These are phyloP conservation scores for Pterophyllum scalare DNA, from an alignment of 2,113 vertebrate species.

Conservation along the genomic window DNA sequence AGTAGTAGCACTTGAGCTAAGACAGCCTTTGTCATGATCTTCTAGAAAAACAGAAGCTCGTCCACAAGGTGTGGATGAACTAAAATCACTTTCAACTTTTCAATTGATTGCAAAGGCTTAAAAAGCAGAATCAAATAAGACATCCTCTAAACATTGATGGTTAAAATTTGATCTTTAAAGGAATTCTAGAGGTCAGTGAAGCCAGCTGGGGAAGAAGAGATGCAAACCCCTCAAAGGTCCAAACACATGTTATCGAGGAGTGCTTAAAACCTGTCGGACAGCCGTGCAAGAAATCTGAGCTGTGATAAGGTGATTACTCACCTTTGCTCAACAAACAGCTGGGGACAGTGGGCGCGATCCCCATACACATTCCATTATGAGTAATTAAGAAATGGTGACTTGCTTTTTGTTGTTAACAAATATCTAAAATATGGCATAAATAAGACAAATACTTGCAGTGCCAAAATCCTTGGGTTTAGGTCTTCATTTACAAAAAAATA, in stretches of 20 bases:
- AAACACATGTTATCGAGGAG: not conserved
- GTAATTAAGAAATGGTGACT: fast-evolving
- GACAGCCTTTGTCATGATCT: not conserved
- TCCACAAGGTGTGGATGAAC: not conserved
- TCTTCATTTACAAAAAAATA: not conserved
- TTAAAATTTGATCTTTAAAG: too few species aligned
- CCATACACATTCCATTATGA: not conserved
- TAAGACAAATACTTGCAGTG: not conserved
- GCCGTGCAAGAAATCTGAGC: not conserved
- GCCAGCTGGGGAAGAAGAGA: not conserved
- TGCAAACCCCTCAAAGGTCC: not conserved
- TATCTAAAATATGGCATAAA: not conserved
- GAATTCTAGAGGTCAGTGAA: not conserved
- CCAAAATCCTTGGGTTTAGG: not conserved
- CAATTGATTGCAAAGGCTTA: not conserved
- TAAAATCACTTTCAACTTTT: not conserved
- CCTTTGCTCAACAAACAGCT: not conserved
- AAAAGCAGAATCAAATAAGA: not conserved
- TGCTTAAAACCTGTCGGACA: not conserved
- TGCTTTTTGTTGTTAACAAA: not conserved
- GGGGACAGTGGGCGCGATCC: not conserved
- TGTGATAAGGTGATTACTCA: too few species aligned
- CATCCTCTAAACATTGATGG: not conserved
- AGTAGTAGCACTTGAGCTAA: not conserved
- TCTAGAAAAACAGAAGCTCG: not conserved